A percentile compares a stretch with the other conserved stretches of the same genome.
phyloP scores from a whole-genome alignment of 2,113 vertebrate genomes.

The Hydropotes inermis region DNA sequence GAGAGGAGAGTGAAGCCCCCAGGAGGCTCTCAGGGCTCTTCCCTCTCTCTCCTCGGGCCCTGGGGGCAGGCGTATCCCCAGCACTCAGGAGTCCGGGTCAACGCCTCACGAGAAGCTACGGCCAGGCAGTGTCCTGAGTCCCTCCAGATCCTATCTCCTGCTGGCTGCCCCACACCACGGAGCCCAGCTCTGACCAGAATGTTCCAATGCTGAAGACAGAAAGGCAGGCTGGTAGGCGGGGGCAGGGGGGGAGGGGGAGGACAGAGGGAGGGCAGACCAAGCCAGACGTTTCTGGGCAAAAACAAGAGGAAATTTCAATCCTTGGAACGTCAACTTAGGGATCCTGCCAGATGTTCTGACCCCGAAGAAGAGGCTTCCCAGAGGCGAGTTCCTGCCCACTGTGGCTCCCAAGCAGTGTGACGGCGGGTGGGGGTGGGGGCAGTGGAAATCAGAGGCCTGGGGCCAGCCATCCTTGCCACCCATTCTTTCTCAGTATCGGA shows the following conservation, averaged over 20 bases:
- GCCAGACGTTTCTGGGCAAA: conserved; percentile 55
- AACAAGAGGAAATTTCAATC: conserved; percentile 47
- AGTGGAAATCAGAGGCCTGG: background rate
- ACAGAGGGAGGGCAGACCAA: background rate
- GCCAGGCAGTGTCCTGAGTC: background rate
- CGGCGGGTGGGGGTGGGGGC: background rate
- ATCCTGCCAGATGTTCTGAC: background rate
- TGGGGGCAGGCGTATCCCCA: background rate
- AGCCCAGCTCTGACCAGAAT: background rate
- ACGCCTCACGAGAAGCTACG: background rate
- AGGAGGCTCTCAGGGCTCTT: background rate
- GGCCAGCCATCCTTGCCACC: no score
- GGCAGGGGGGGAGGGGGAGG: background rate
- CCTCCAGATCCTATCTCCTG: background rate
- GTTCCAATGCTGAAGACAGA: background rate
- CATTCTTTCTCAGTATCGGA: fast-evolving
- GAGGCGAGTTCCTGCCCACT: background rate
- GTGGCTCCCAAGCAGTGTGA: background rate
- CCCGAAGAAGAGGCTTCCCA: background rate
- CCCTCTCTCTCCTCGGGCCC: background rate
- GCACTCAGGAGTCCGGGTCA: fast-evolving
- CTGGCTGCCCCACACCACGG: background rate
- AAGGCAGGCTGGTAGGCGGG: background rate
- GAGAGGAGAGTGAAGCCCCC: background rate
- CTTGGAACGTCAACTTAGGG: background rate